Conservation (phyloP, 2,113 vertebrate species). For the Thunnus thynnus region DNA sequence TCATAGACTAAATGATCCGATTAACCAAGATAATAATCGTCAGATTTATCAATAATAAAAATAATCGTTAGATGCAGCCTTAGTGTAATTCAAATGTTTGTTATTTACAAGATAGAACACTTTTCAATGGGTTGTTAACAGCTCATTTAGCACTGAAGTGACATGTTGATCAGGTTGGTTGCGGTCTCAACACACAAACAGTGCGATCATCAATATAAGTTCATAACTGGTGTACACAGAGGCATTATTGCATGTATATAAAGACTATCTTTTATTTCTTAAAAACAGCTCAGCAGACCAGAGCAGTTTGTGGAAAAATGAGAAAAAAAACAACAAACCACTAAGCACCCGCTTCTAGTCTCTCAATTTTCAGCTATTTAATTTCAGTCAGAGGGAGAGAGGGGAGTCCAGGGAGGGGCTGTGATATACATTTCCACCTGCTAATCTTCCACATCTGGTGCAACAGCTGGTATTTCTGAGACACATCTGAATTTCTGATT, state of each 20-base stretch:
- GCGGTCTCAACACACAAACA: too few species aligned
- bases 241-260: background rate
- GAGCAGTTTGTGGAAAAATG: too few species aligned
- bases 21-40: too few species aligned
- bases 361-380: background rate
- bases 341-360: background rate
- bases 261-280: background rate
- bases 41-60: too few species aligned
- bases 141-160: background rate
- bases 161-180: too few species aligned
- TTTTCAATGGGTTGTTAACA: background rate
- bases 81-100: too few species aligned
- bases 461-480: conserved; percentile 30
- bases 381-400: background rate
- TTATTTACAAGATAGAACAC: background rate
- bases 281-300: background rate
- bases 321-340: too few species aligned
- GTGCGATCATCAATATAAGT: too few species aligned
- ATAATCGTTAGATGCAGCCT: too few species aligned
- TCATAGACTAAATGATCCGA: too few species aligned
- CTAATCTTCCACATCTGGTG: conserved; percentile 43
- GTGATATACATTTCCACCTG: conserved; percentile 18
- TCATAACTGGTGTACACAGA: too few species aligned
- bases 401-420: conserved; percentile 9
- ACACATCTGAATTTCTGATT: conserved; percentile 14